Base-by-base conservation (phyloP, 1,140 invertebrate species). In the Diabrotica virgifera region DNA sequence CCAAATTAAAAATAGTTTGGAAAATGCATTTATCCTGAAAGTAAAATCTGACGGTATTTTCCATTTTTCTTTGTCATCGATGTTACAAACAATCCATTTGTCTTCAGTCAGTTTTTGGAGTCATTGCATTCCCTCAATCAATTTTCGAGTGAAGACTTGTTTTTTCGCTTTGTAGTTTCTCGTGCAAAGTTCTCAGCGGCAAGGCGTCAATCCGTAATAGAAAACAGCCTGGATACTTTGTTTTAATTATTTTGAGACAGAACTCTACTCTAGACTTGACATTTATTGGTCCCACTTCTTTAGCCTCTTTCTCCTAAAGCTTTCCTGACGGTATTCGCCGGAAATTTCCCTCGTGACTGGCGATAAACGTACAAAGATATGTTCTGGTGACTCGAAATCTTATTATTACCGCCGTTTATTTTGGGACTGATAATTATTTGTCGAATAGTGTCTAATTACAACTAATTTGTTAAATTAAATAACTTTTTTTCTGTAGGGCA, bases 161-260 rank as follows among this genome's bases (percentile, higher is more conserved):
- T 46, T 10, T 46, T 46, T 46, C 40, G n/a, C 40, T 46, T n/a
- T 46, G 8, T n/a, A 46, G n/a, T n/a, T 46, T 46, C n/a, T 46
- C n/a, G 8, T 46, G n/a, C 8, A 46, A 46, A 46, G 8, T 46
- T 46, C 40, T 46, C 40, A 46, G 8, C n/a, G n/a, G 40, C 40
- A 10, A 46, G 40, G 40, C 8, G 40, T 46, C 40, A 46, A 52
- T 64, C 38, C 10, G 62, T 37, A 62, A 38, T 24, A 62, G 57
- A 55, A 67, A 63, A 58, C 60, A 55, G 59, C 65, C 59, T 62
- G 61, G 71, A 74, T 71, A 73, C 73, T 74, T 73, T 70, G 69
- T 73, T 74, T 73, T 74, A 74, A 74, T 74, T 74, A 72, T 71
- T 70, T 55, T 65, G 67, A 71, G 67, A 71, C 72, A 66, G 50